These are phyloP conservation scores for Nomada lathburiana DNA, from an alignment of 2,888 invertebrate species.

Conservation along the genomic window DNA sequence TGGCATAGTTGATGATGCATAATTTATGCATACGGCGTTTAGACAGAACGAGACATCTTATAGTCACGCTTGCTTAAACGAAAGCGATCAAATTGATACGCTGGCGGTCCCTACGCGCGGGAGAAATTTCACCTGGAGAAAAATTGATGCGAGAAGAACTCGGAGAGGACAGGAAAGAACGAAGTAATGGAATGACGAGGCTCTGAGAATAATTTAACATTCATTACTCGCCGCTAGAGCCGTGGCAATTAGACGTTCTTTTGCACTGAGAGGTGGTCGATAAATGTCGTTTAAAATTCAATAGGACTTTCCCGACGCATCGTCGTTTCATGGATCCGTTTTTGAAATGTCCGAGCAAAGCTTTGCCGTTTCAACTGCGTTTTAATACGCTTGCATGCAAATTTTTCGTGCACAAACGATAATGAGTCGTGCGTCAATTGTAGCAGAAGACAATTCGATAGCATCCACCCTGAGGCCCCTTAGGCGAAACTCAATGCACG, in stretches of 20 bases:
- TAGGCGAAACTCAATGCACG: too few relatives aligned
- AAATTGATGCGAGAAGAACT: neutral
- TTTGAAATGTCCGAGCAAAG: neutral
- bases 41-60: constrained; percentile 15
- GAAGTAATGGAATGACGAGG: constrained; percentile 12
- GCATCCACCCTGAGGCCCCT: too few relatives aligned
- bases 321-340: constrained; percentile 4
- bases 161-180: neutral
- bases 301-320: neutral
- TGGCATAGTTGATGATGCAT: neutral
- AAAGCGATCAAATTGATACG: constrained; percentile 23
- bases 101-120: too few relatives aligned
- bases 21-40: constrained; percentile 15
- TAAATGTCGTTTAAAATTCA: constrained; percentile 34
- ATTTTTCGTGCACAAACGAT: neutral
- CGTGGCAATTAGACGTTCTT: constrained; percentile 15
- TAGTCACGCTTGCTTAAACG: neutral
- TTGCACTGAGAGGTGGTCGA: neutral
- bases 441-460: too few relatives aligned
- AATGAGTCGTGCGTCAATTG: too few relatives aligned
- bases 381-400: neutral
- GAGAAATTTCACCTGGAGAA: neutral
- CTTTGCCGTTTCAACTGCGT: neutral
- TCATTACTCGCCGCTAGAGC: constrained; percentile 12
- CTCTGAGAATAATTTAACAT: constrained; percentile 23